Conservation (phyloP, 2,888 invertebrate genomes). For the Nezara viridula region DNA sequence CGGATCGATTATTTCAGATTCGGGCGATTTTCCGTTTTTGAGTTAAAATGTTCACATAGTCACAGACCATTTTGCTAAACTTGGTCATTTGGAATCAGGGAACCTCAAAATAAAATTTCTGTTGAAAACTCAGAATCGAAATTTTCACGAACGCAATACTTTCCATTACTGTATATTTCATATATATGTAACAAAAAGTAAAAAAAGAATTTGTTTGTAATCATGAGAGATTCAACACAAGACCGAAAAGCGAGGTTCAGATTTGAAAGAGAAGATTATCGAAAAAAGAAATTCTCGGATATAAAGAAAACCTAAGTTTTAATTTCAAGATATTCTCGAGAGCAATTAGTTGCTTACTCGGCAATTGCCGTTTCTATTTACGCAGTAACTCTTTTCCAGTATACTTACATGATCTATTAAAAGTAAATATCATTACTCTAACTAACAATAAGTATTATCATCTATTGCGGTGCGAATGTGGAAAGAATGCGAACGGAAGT, state of each 20-base stretch:
- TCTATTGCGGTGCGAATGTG: neutral
- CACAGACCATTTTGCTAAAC: too few relatives aligned
- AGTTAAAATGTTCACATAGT: too few relatives aligned
- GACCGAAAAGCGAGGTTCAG: neutral
- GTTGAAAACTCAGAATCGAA: too few relatives aligned
- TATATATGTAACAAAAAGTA: too few relatives aligned
- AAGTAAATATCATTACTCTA: neutral
- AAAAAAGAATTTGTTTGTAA: too few relatives aligned
- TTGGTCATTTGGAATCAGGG: too few relatives aligned
- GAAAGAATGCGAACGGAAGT: neutral
- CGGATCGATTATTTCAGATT: too few relatives aligned
- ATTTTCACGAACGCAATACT: too few relatives aligned
- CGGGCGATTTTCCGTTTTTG: too few relatives aligned
- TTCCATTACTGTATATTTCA: too few relatives aligned
- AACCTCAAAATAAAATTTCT: too few relatives aligned
- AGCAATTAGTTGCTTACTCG: neutral
- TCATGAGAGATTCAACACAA: neutral
- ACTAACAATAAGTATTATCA: neutral
- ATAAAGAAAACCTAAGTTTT: neutral
- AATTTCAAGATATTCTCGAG: neutral
- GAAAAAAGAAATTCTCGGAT: neutral
- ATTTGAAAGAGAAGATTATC: neutral
- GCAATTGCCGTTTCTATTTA: neutral
- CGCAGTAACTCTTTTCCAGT: neutral
- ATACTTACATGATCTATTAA: neutral